Base-by-base conservation (phyloP, 1,140 invertebrate genomes). In the Chymomyza costata region DNA sequence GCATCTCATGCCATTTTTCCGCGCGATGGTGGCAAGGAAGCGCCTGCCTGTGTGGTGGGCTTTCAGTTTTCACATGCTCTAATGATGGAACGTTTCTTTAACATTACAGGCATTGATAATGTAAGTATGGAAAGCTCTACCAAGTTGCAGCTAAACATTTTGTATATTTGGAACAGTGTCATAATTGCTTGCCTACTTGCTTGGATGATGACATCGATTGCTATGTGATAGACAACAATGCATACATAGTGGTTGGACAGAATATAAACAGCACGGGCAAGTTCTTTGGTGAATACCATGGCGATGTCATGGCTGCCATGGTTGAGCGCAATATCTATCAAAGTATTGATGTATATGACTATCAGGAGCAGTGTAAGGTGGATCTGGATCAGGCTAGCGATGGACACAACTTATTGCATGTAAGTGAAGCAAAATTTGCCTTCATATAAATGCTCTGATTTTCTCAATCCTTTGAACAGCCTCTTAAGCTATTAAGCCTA, bases 211-310 rank as follows among this genome's bases (percentile, higher is more conserved):
- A 87, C 67, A 88, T 90, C 44, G 91, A 94, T 58, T 97, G 95
- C 76, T 97, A 93, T 81, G 87, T 97, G 2, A 89, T 97, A 11
- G 95, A 97, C 86, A 93, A 92, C 68, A 95, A 95, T 81, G 95
- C 95, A 0, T 97, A 95, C 80, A 89, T 97, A n/a, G 88, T 97
- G 1, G 87, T 95, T 10, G 92, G 93, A 0, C 90, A 92, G 56
- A 87, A 89, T 11, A 84, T 89, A 16, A 89, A 91, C 10, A 87
- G 93, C 31, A 93, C 92, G 0, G 94, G 94, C 0, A 86, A 87
- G 65, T 97, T 97, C 86, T 96, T 97, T 86, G 95, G 95, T 0
- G 91, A 92, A 49, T 84, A 95, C 14, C 91, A 96, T 65, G 92
- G 92, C 10, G 90, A 91, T 15, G 89, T 96, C 2, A 92, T 97